Evolutionary conservation across 2,888 invertebrate genomes (phyloP).

Genomic region (Cyclophora albipunctata): DNA sequence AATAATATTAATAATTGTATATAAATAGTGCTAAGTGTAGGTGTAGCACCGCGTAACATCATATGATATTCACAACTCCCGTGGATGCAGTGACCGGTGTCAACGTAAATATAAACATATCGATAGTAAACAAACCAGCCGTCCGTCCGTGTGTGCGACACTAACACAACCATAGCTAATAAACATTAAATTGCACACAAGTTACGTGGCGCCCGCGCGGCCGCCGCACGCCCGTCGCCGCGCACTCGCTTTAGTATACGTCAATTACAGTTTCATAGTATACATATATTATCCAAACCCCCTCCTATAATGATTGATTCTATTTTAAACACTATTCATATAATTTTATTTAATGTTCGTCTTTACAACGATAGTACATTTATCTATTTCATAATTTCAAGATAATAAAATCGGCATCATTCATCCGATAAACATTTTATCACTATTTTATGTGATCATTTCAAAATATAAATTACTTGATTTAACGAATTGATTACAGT

Average conservation of each 20-base stretch:
- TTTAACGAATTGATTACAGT: too few species aligned
- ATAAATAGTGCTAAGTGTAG: constrained; percentile 47
- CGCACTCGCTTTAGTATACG: too few species aligned
- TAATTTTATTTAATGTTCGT: too few species aligned
- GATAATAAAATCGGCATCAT: too few species aligned
- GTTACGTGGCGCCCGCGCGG: constrained; percentile 21
- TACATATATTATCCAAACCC: not conserved
- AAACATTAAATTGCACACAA: constrained; percentile 59
- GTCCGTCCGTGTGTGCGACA: constrained; percentile 35
- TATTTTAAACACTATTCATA: too few species aligned
- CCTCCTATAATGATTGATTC: too few species aligned
- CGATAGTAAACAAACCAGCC: constrained; percentile 10
- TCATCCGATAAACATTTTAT: too few species aligned
- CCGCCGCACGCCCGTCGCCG: too few species aligned
- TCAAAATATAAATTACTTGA: too few species aligned
- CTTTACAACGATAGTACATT: too few species aligned
- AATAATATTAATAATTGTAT: constrained; percentile 37
- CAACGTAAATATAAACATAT: constrained; percentile 2
- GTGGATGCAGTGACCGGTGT: constrained; percentile 13
- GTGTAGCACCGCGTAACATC: constrained; percentile 55
- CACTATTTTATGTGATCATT: too few species aligned
- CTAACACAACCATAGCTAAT: constrained; percentile 56
- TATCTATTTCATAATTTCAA: too few species aligned
- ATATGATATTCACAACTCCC: constrained; percentile 60
- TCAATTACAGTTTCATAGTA: not conserved